phyloP scores from a whole-genome alignment of 2,797 vertebrate species.

The Typhlichthys eigenmanni region DNA sequence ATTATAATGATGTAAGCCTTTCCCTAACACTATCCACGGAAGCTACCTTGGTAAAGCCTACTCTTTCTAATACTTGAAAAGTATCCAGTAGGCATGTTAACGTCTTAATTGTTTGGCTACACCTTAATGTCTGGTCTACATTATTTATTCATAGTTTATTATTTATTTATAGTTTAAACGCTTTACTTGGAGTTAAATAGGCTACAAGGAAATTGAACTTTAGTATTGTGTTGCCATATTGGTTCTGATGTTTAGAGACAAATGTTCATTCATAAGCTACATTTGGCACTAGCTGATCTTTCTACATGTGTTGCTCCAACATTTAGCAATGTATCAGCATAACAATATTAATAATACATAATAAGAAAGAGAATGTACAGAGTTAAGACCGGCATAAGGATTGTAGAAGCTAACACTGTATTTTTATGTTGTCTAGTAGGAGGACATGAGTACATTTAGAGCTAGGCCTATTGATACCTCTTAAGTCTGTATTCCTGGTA shows the following conservation, averaged over 20 bases:
- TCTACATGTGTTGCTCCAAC: slow-evolving; percentile 47
- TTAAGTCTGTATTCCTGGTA: background rate
- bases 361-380: slow-evolving; percentile 25
- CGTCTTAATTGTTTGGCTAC: background rate
- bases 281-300: slow-evolving; percentile 31
- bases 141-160: background rate
- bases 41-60: background rate
- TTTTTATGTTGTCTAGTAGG: background rate
- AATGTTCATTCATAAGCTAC: background rate
- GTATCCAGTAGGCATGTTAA: background rate
- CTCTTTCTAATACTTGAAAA: background rate
- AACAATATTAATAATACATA: slow-evolving; percentile 7
- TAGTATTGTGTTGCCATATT: slow-evolving; percentile 1
- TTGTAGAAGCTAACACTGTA: background rate
- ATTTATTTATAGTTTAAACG: background rate
- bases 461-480: no score
- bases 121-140: background rate
- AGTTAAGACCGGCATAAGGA: slow-evolving; percentile 13
- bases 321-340: slow-evolving; percentile 50
- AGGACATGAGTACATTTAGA: background rate
- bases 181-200: background rate
- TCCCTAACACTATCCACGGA: background rate
- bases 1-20: no score
- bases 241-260: no score
- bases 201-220: slow-evolving; percentile 3